phyloP scores from a whole-genome alignment of 2,888 invertebrate species.

The Cephus spinipes region DNA sequence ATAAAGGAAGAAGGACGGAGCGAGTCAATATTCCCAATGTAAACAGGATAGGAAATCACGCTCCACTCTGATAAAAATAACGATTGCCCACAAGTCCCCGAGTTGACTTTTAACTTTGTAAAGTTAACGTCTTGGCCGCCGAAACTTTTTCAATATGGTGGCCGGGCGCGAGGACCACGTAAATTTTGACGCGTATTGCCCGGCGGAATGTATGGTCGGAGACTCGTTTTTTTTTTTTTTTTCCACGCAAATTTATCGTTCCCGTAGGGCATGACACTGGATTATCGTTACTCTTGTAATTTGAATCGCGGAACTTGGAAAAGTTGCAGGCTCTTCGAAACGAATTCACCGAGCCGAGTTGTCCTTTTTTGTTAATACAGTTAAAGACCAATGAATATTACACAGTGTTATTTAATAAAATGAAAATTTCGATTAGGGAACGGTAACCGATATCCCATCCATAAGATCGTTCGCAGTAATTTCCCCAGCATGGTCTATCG shows the following conservation, averaged over 20 bases:
- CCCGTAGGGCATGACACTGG: background rate
- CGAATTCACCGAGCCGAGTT: background rate
- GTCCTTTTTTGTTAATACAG: background rate
- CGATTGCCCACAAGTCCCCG: background rate
- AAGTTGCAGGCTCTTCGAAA: background rate
- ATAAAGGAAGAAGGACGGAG: background rate
- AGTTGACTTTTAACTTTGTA: background rate
- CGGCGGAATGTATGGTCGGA: background rate
- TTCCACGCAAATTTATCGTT: background rate
- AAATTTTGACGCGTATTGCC: background rate
- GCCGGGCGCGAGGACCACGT: background rate
- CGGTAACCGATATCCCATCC: background rate
- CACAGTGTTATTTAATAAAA: background rate
- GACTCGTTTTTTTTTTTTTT: background rate
- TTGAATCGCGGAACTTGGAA: background rate
- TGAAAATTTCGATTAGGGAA: background rate
- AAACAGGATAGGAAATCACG: background rate
- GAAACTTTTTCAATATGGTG: background rate
- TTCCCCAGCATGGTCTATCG: background rate
- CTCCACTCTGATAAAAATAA: background rate
- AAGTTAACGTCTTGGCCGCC: background rate
- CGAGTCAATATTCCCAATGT: background rate
- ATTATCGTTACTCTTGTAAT: background rate
- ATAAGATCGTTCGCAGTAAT: background rate
- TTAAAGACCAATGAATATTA: background rate